phyloP scores from a whole-genome alignment of 2,113 vertebrate species.

The Caranx ignobilis region DNA sequence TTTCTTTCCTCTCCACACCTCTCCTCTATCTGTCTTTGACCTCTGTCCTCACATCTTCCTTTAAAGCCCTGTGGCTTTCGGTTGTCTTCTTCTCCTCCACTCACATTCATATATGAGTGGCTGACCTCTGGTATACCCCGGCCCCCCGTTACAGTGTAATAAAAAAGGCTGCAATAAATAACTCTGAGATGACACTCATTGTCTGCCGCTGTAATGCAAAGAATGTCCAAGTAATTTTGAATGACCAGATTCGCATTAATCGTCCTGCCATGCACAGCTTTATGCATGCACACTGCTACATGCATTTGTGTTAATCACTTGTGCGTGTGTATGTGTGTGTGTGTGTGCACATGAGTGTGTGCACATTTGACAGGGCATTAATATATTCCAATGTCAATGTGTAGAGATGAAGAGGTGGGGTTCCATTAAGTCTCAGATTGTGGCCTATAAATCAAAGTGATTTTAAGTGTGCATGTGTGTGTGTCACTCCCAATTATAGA shows the following conservation, averaged over 20 bases:
- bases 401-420: constrained; percentile 67
- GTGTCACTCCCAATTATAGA: constrained; percentile 1
- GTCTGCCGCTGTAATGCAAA: constrained; percentile 59
- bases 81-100: constrained; percentile 18
- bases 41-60: constrained; percentile 44
- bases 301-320: constrained; percentile 14
- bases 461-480: constrained; percentile 53
- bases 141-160: constrained; percentile 68
- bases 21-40: constrained; percentile 14
- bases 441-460: constrained; percentile 79
- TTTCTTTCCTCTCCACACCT: constrained; percentile 1
- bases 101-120: constrained; percentile 47
- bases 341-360: not conserved
- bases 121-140: constrained; percentile 59
- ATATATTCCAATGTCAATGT: constrained; percentile 70
- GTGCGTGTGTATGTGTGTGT: not conserved
- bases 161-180: constrained; percentile 66
- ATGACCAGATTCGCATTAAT: constrained; percentile 67
- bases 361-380: constrained; percentile 44
- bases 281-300: not conserved
- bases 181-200: constrained; percentile 55
- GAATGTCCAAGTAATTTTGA: constrained; percentile 60
- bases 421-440: constrained; percentile 80
- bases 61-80: constrained; percentile 37
- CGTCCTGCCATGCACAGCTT: constrained; percentile 5